Evolutionary conservation across 2,888 invertebrate genomes (phyloP).

Genomic region (Drosophila melanosoma): DNA sequence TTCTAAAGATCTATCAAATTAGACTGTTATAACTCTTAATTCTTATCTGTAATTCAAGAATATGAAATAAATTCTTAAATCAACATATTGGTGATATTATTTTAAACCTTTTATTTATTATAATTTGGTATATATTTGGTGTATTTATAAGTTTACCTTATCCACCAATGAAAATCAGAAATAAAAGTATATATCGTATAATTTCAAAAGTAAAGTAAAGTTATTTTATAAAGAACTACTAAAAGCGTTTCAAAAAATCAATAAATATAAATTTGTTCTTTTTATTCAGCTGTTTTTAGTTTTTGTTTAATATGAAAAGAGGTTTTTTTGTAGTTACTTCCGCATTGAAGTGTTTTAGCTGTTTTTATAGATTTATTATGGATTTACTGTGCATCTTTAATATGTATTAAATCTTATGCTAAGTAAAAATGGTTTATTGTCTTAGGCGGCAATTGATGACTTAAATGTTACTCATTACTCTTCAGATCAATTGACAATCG

Average conservation of each 20-base stretch:
- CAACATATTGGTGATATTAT: background rate
- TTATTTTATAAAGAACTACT: background rate
- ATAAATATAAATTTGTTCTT: fast-evolving
- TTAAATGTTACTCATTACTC: conserved; percentile 42
- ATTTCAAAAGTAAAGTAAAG: background rate
- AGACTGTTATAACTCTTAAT: background rate
- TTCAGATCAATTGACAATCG: conserved; percentile 36
- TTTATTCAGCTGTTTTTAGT: background rate
- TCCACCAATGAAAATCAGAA: background rate
- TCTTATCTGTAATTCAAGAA: background rate
- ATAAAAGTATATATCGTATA: background rate
- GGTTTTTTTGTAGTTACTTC: background rate
- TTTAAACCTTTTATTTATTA: too few species aligned
- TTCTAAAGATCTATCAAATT: background rate
- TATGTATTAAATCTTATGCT: background rate
- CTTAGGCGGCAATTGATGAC: conserved; percentile 31
- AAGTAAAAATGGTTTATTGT: conserved; percentile 20
- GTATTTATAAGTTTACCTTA: background rate
- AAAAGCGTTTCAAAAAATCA: background rate
- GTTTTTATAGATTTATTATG: background rate
- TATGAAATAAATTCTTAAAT: background rate
- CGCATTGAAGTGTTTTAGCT: background rate
- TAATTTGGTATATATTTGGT: background rate
- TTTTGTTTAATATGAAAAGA: background rate
- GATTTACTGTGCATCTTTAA: conserved; percentile 5